A percentile compares a stretch with the other conserved stretches of the same genome.
Conservation (phyloP, 2,113 vertebrate genomes). For the Illadopsis cleaveri region DNA sequence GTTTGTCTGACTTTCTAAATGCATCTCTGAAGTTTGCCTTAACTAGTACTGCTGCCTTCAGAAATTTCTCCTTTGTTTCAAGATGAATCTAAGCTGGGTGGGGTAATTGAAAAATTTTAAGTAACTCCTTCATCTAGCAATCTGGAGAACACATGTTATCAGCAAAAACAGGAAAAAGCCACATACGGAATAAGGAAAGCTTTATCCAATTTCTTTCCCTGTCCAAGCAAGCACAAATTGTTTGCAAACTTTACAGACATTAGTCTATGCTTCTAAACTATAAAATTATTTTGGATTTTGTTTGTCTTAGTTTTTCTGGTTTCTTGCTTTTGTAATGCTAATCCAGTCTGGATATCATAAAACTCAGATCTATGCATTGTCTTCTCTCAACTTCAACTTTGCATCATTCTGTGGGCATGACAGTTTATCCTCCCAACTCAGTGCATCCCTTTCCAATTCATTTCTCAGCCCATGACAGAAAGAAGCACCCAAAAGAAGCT, state of each 20-base stretch:
- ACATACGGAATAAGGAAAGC: background rate
- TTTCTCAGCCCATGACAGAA: background rate
- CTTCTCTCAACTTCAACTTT: background rate
- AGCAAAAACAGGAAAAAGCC: background rate
- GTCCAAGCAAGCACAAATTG: background rate
- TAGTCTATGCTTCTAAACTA: background rate
- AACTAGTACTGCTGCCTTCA: background rate
- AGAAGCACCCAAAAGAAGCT: background rate
- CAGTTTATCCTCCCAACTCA: background rate
- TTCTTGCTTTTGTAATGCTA: background rate
- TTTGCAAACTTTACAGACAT: background rate
- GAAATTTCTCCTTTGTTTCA: constrained; percentile 2
- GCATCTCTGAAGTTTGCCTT: background rate
- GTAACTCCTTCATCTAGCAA: constrained; percentile 32
- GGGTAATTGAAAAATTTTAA: background rate
- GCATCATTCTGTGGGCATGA: background rate
- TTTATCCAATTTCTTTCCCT: background rate
- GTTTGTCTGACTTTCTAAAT: background rate
- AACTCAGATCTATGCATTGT: background rate
- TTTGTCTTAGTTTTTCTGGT: background rate
- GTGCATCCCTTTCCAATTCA: background rate
- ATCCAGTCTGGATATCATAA: background rate
- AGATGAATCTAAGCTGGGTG: background rate
- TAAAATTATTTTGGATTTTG: background rate
- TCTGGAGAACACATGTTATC: constrained; percentile 56